Conservation (phyloP, 2,113 vertebrate species). For the Zosterops pallidus region DNA sequence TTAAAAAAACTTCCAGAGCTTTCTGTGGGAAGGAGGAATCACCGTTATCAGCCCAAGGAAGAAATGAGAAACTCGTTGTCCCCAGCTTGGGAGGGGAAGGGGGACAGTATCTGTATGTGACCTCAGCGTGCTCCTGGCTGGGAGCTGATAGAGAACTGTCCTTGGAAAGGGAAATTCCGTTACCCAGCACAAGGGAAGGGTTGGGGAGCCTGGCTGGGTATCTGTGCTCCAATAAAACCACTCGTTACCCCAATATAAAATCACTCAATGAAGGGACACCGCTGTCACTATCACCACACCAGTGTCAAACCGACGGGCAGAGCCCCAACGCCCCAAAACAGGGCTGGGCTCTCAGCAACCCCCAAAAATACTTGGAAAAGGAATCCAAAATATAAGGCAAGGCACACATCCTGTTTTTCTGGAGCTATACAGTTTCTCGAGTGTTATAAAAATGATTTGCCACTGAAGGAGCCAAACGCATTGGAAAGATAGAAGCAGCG, state of each 20-base stretch:
- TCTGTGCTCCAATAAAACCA: not conserved
- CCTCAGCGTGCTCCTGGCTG: not conserved
- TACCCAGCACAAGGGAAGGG: not conserved
- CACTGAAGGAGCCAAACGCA: not conserved
- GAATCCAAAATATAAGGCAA: not conserved
- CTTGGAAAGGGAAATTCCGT: not conserved
- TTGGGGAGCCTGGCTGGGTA: not conserved
- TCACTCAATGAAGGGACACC: rapidly evolving
- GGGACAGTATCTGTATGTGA: not conserved
- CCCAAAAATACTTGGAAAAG: not conserved
- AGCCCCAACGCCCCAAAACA: not conserved
- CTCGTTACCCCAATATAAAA: rapidly evolving
- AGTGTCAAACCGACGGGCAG: not conserved
- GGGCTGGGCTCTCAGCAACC: not conserved
- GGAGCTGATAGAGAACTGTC: not conserved
- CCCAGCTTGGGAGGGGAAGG: not conserved
- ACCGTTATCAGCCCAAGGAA: not conserved
- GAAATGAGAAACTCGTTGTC: not conserved
- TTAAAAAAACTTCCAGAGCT: not conserved
- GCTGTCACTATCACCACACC: not conserved
- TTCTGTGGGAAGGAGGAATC: not conserved
- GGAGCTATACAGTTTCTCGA: slow-evolving; percentile 4
- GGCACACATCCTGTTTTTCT: slow-evolving; percentile 16
- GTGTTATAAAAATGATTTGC: not conserved
- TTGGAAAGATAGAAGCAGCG: not conserved